Percentiles rank a stretch among this genome's conserved stretches.
phyloP scores from a whole-genome alignment of 1,140 invertebrate species.

The Drosophila jambulina region DNA sequence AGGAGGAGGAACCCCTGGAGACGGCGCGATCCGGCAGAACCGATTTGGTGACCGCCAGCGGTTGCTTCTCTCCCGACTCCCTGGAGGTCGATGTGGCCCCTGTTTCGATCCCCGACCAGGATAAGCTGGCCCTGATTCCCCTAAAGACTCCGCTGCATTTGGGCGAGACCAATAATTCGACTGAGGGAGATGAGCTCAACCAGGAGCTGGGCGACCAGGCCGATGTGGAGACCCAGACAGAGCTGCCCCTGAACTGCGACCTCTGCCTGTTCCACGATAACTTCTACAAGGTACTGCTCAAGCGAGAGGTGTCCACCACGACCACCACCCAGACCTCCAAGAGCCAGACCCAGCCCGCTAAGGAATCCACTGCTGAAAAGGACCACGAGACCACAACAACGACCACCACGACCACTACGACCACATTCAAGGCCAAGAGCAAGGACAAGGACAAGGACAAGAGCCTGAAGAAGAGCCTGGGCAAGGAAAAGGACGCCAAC shows the following conservation, averaged over 20 bases:
- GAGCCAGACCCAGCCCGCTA: slow-evolving; percentile 61
- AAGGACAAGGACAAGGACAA: slow-evolving; percentile 81
- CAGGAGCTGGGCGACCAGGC: slow-evolving; percentile 19
- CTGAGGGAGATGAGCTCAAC: not conserved
- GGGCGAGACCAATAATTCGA: not conserved
- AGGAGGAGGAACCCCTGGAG: slow-evolving; percentile 49
- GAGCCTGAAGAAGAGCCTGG: slow-evolving; percentile 44
- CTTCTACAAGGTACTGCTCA: slow-evolving; percentile 81
- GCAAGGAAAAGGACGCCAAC: slow-evolving; percentile 69
- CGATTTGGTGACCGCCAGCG: slow-evolving; percentile 50
- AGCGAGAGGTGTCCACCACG: slow-evolving; percentile 80
- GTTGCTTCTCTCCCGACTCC: slow-evolving; percentile 68
- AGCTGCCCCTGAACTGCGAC: slow-evolving; percentile 78
- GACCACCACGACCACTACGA: slow-evolving; percentile 82
- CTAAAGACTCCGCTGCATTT: slow-evolving; percentile 36
- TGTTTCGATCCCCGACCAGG: slow-evolving; percentile 2
- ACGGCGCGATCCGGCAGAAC: slow-evolving; percentile 31
- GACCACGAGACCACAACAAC: slow-evolving; percentile 82
- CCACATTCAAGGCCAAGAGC: slow-evolving; percentile 80
- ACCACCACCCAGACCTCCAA: slow-evolving; percentile 83
- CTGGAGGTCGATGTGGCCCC: slow-evolving; percentile 53
- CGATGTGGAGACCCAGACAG: slow-evolving; percentile 82
- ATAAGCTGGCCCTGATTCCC: slow-evolving; percentile 72
- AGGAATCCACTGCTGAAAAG: slow-evolving; percentile 65
- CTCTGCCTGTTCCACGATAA: slow-evolving; percentile 81